phyloP scores from a whole-genome alignment of 2,888 invertebrate species.

The Gryllus longicercus region DNA sequence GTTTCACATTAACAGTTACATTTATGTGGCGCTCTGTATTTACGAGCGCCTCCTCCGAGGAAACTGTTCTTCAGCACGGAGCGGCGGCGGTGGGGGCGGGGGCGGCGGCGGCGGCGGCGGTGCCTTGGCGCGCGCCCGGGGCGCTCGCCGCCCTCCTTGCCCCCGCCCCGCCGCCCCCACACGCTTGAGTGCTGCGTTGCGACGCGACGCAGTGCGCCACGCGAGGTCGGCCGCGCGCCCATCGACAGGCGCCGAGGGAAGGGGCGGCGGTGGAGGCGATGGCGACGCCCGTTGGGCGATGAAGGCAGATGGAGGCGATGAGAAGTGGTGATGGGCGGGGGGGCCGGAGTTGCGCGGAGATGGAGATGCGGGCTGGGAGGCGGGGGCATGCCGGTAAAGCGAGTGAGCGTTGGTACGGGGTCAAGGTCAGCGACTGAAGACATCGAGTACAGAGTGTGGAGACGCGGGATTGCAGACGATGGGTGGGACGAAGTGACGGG shows the following conservation, averaged over 20 bases:
- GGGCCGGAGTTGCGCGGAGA: no score
- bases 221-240: neutral
- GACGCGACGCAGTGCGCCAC: neutral
- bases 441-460: no score
- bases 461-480: no score
- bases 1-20: slow-evolving; percentile 17
- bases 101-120: neutral
- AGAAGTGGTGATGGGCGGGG: no score
- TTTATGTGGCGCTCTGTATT: neutral
- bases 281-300: neutral
- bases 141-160: neutral
- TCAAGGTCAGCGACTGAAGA: no score
- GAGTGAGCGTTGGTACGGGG: no score
- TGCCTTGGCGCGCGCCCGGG: neutral
- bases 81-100: neutral
- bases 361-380: no score
- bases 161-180: neutral
- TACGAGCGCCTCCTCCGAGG: neutral
- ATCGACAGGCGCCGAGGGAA: neutral
- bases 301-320: no score
- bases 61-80: slow-evolving; percentile 17
- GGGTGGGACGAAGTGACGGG: no score
- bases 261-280: neutral
- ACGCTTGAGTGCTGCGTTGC: neutral
- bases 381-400: no score